phyloP scores from a whole-genome alignment of 2,113 vertebrate genomes.

The Toxostoma redivivum region DNA sequence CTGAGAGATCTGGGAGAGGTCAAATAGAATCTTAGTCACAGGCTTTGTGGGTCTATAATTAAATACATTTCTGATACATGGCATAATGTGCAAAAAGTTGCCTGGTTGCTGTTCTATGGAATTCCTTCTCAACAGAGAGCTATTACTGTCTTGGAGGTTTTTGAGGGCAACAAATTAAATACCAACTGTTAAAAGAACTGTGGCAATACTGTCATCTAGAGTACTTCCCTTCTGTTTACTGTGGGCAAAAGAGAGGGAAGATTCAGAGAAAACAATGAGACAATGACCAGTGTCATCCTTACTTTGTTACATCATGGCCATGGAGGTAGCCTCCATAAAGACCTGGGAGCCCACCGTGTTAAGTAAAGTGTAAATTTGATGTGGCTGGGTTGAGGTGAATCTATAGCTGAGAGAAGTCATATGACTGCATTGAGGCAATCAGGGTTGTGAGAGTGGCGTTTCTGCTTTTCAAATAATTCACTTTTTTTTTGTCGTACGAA shows the following conservation, averaged over 20 bases:
- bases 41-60: background rate
- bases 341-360: background rate
- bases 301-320: background rate
- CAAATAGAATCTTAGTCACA: background rate
- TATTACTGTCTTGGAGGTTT: background rate
- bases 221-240: background rate
- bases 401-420: background rate
- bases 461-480: background rate
- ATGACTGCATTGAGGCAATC: background rate
- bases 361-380: no score
- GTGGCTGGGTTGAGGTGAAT: background rate
- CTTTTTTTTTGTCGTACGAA: background rate
- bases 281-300: background rate
- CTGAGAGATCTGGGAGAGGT: background rate
- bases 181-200: background rate
- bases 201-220: background rate
- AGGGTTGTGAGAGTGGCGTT: background rate
- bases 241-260: background rate
- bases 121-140: background rate
- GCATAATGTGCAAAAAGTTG: background rate
- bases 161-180: background rate
- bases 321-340: background rate
- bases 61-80: background rate
- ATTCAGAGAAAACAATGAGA: background rate
- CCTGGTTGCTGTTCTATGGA: background rate